phyloP scores from a whole-genome alignment of 2,888 invertebrate species.

The Chalcis sispes region DNA sequence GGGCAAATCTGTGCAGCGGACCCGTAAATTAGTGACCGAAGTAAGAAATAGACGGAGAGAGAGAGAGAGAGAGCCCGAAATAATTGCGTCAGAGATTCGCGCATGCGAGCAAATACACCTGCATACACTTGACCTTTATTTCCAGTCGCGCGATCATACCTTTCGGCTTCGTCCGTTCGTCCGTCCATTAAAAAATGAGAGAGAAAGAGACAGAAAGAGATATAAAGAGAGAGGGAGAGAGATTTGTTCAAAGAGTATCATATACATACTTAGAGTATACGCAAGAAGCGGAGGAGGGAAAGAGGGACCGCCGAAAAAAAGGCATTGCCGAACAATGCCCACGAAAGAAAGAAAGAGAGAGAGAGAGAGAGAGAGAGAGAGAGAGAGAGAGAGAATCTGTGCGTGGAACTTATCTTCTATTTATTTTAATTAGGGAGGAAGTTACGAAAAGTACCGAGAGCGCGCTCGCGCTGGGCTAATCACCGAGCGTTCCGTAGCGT shows the following conservation, averaged over 20 bases:
- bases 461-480: constrained; percentile 40
- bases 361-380: too few species aligned
- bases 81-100: constrained; percentile 43
- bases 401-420: constrained; percentile 68
- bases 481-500: constrained; percentile 17
- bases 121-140: constrained; percentile 74
- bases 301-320: constrained; percentile 56
- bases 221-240: neutral
- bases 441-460: constrained; percentile 69
- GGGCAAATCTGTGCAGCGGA: constrained; percentile 51
- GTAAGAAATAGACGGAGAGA: constrained; percentile 4
- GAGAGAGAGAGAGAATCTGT: constrained; percentile 57
- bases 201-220: neutral
- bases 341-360: too few species aligned
- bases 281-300: too few species aligned
- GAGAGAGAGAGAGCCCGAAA: constrained; percentile 34
- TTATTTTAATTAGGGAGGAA: constrained; percentile 73
- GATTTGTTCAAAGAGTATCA: too few species aligned
- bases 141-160: constrained; percentile 55
- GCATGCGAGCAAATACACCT: constrained; percentile 50
- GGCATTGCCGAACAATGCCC: constrained; percentile 68
- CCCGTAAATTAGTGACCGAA: constrained; percentile 59
- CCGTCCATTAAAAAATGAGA: neutral
- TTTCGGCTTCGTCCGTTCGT: constrained; percentile 21
- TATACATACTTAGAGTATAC: neutral